Evolutionary conservation across 2,797 vertebrate species (phyloP), one percentile per base, ranked within the genome.

Genomic region (Sciurus carolinensis): DNA sequence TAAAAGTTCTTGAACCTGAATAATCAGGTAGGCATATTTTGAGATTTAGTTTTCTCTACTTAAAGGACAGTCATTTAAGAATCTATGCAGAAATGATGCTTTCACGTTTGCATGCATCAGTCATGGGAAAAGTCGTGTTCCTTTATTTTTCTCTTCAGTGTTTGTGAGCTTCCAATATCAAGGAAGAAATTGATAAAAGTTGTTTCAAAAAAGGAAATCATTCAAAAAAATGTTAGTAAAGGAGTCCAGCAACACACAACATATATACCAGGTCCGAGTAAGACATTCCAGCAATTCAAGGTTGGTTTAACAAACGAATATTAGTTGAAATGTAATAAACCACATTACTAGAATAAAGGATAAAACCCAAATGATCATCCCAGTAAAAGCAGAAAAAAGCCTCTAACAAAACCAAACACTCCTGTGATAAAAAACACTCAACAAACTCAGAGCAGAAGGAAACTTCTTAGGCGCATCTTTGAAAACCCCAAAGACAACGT

Each of bases 131-230:
- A 9, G 36, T 44, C 15, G 97, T 2, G 77, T 94, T 97, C 89
- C 95, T 96, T 96, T 93, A 92, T 96, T 98, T 98, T 95, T 75
- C 26, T 88, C 95, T 97, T 92, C 5, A 2, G 64, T 95, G 44
- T 94, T 97, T 94, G 84, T 90, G 47, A 97, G 87, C 93, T 98
- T 98, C 95, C 36, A 95, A 33, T 12, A 94, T 75, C 96, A 98
- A 98, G 97, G 92, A 77, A 97, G 75, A 97, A 88, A 95, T 10
- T 62, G 52, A 69, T 7, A 10, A 42, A 84, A 89, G 50, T 1
- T 77, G 3, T 57, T 91, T 80, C 42, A 10, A 77, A 93, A 96
- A 79, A 67, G 52, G 30, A 92, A 85, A 36, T 72, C 33, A 92
- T 82, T 92, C 17, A 80, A 69, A 28, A 82, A 84, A 96, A 62